Evolutionary conservation across 2,113 vertebrate species (phyloP).

Genomic region (Cottus gobio): DNA sequence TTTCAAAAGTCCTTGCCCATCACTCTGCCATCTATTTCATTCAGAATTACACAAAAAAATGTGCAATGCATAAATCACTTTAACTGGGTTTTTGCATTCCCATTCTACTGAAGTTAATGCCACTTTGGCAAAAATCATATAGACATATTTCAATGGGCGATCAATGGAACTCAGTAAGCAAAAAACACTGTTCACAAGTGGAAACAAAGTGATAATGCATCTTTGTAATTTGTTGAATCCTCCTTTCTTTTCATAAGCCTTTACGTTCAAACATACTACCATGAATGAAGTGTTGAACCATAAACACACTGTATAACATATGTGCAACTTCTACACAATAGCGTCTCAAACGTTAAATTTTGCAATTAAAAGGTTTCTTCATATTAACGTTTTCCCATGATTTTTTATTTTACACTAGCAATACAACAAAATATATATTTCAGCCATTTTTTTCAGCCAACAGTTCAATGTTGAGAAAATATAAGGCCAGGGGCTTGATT

Average conservation of each 20-base stretch:
- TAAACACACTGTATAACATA: constrained; percentile 87
- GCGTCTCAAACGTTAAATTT: constrained; percentile 92
- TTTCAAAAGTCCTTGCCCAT: constrained; percentile 83
- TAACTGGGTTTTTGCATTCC: constrained; percentile 59
- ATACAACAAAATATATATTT: constrained; percentile 99
- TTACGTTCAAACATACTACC: constrained; percentile 86
- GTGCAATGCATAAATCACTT: constrained; percentile 77
- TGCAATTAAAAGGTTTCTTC: constrained; percentile 92
- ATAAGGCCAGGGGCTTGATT: constrained; percentile 99
- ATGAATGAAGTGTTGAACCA: constrained; percentile 90
- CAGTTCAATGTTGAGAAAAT: constrained; percentile 97
- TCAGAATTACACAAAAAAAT: constrained; percentile 74
- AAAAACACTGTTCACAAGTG: constrained; percentile 83
- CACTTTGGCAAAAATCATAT: constrained; percentile 75
- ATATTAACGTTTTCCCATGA: constrained; percentile 92
- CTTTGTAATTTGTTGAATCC: constrained; percentile 71
- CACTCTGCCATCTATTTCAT: constrained; percentile 78
- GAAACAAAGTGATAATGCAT: constrained; percentile 86
- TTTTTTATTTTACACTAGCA: constrained; percentile 97
- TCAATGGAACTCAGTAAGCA: constrained; percentile 71
- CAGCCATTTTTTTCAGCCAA: constrained; percentile 96
- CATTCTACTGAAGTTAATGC: constrained; percentile 69
- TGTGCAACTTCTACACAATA: constrained; percentile 97
- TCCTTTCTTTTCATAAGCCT: constrained; percentile 63
- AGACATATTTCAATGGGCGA: constrained; percentile 72